These are phyloP conservation scores for Araneus ventricosus DNA, from an alignment of 1,140 invertebrate genomes.

Conservation along the genomic window DNA sequence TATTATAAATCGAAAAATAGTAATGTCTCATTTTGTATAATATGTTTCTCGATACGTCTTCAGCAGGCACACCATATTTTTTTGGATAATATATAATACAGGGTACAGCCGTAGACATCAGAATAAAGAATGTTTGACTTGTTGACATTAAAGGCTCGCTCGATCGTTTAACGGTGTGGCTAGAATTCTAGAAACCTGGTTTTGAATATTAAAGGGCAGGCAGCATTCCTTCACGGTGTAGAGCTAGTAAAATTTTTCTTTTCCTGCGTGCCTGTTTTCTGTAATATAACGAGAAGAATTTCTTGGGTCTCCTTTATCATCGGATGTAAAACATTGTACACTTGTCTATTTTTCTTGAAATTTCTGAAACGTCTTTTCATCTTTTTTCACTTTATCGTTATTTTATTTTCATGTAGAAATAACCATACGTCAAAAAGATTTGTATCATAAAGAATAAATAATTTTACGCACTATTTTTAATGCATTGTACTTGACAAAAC, in stretches of 20 bases:
- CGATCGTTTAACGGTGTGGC: slow-evolving; percentile 11
- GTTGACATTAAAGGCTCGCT: neutral
- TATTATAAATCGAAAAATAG: too few relatives aligned
- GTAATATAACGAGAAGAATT: neutral
- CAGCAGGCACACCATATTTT: too few relatives aligned
- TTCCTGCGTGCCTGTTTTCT: neutral
- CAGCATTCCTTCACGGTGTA: neutral
- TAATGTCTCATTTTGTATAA: too few relatives aligned
- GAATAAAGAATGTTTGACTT: neutral
- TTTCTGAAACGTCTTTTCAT: neutral
- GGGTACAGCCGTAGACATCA: neutral
- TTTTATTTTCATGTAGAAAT: too few relatives aligned
- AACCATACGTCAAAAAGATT: too few relatives aligned
- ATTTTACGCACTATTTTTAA: too few relatives aligned
- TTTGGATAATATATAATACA: neutral
- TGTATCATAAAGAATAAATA: too few relatives aligned
- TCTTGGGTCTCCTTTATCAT: too few relatives aligned
- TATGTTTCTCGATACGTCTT: too few relatives aligned
- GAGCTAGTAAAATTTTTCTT: neutral
- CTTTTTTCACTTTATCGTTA: too few relatives aligned
- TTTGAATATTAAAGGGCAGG: slow-evolving; percentile 16
- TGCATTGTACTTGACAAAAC: too few relatives aligned
- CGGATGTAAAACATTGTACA: neutral
- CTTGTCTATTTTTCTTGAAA: neutral
- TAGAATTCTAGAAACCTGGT: neutral